Evolutionary conservation across 1,140 invertebrate genomes (phyloP).

Genomic region (Ostrea denselamellosa): DNA sequence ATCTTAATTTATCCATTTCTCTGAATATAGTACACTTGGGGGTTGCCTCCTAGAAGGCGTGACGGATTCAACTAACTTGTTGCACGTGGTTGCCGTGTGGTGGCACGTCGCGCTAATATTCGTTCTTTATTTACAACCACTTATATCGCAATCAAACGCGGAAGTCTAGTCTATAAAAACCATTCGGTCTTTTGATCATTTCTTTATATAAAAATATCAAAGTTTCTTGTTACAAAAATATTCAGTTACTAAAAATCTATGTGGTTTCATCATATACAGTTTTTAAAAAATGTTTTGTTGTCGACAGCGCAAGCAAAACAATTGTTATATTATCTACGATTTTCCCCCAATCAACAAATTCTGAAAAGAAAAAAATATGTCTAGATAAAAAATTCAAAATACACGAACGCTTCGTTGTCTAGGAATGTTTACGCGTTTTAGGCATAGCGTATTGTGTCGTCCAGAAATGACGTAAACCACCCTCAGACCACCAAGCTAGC

Average conservation of each 20-base stretch:
- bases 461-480: no score
- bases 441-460: no score
- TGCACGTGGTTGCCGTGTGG: neutral
- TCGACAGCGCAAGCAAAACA: no score
- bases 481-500: no score
- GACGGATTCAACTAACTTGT: constrained; percentile 1
- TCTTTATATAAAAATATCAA: neutral
- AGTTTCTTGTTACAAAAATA: constrained; percentile 14
- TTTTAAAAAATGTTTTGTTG: neutral
- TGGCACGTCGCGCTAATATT: constrained; percentile 6
- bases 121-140: constrained; percentile 2
- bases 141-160: constrained; percentile 29
- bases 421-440: no score
- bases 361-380: neutral
- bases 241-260: neutral
- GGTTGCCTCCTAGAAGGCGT: constrained; percentile 22
- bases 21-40: constrained; percentile 18
- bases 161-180: constrained; percentile 19
- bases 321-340: neutral
- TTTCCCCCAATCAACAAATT: neutral
- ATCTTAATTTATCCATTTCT: constrained; percentile 13
- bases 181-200: constrained; percentile 32
- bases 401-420: no score
- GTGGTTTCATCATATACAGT: neutral
- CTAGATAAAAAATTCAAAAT: no score